Evolutionary conservation across 2,797 vertebrate species (phyloP).

Genomic region (Clarias platycephalus): DNA sequence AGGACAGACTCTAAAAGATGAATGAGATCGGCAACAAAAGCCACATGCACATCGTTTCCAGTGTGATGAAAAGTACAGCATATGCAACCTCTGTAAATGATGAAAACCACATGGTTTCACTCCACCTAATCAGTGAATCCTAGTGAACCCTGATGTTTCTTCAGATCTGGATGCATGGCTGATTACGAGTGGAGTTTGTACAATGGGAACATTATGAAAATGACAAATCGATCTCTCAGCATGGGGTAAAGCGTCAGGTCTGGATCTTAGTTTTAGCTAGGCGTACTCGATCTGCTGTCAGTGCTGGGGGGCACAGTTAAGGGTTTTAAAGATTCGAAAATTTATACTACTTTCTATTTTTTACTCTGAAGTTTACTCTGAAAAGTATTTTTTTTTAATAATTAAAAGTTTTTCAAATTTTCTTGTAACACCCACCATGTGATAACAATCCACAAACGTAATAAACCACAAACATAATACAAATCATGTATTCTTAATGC

Average conservation of each 20-base stretch:
- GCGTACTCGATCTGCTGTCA: background rate
- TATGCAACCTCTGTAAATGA: constrained; percentile 43
- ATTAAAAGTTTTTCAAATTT: background rate
- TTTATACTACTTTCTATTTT: background rate
- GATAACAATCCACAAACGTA: no score
- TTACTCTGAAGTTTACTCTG: background rate
- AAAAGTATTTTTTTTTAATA: background rate
- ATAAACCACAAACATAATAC: no score
- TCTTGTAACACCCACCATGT: background rate
- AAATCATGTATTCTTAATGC: no score
- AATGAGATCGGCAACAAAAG: constrained; percentile 31
- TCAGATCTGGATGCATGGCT: constrained; percentile 1
- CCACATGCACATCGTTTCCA: constrained; percentile 20
- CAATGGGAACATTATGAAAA: constrained; percentile 11
- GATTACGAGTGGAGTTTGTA: constrained; percentile 16
- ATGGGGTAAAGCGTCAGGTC: background rate
- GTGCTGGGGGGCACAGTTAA: background rate
- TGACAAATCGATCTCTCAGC: background rate
- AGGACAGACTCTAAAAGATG: background rate
- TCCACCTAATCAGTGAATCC: constrained; percentile 1
- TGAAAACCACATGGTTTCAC: constrained; percentile 2
- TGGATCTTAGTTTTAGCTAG: background rate
- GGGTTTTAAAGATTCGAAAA: background rate
- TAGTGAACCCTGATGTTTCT: background rate
- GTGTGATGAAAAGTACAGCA: constrained; percentile 40